A percentile compares a stretch with the other conserved stretches of the same genome.
phyloP scores from a whole-genome alignment of 2,888 invertebrate genomes.

The Metellina segmentata region DNA sequence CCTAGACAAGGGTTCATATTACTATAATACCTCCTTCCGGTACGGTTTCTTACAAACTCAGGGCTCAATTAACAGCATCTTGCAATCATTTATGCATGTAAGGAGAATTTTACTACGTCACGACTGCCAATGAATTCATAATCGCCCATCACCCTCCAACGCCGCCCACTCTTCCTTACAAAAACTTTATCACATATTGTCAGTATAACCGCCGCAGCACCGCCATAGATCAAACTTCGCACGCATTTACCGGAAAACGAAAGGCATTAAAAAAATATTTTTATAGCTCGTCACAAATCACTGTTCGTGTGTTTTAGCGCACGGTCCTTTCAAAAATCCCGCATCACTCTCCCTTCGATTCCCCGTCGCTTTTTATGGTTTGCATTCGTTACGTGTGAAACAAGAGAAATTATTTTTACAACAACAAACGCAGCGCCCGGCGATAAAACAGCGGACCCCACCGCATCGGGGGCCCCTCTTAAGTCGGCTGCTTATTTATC shows the following conservation, averaged over 20 bases:
- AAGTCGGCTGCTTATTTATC: conserved; percentile 58
- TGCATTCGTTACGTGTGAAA: conserved; percentile 28
- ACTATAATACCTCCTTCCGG: too few relatives aligned
- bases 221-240: background rate
- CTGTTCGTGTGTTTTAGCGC: background rate
- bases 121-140: background rate
- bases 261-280: background rate
- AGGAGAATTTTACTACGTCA: background rate
- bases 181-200: background rate
- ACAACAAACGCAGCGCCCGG: conserved; percentile 26
- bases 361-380: background rate
- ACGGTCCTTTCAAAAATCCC: background rate
- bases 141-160: background rate
- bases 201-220: background rate
- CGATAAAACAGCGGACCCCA: conserved; percentile 34
- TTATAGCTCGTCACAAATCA: background rate
- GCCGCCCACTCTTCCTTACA: background rate
- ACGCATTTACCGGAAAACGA: background rate
- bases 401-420: conserved; percentile 57
- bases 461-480: background rate
- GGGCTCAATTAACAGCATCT: too few relatives aligned
- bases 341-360: background rate
- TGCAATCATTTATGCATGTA: background rate
- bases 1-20: too few relatives aligned
- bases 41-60: too few relatives aligned